Evolutionary conservation across 1,140 invertebrate genomes (phyloP).

Genomic region (Penaeus chinensis): DNA sequence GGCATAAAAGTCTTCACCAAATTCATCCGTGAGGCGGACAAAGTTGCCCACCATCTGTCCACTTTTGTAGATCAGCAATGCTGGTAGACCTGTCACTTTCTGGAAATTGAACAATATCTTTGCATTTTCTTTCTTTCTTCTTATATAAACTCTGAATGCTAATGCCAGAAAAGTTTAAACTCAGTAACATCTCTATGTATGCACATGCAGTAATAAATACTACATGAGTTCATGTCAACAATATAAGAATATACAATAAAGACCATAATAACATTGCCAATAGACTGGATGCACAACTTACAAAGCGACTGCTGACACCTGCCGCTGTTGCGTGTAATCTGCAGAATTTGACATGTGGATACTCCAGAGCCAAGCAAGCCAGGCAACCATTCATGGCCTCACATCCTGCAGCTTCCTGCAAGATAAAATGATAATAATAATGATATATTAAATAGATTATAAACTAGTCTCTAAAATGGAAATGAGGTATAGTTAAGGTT

Average conservation of each 20-base stretch:
- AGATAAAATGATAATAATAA: slow-evolving; percentile 47
- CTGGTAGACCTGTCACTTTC: slow-evolving; percentile 88
- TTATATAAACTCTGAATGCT: too few relatives aligned
- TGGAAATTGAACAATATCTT: slow-evolving; percentile 64
- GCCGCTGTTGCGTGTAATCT: slow-evolving; percentile 79
- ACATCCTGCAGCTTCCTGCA: slow-evolving; percentile 77
- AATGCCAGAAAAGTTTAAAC: too few relatives aligned
- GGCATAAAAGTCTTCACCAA: slow-evolving; percentile 91
- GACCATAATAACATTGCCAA: slow-evolving; percentile 16
- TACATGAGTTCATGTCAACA: neutral
- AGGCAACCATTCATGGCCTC: slow-evolving; percentile 88
- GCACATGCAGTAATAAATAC: too few relatives aligned
- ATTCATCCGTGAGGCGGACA: slow-evolving; percentile 84
- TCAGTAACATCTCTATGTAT: too few relatives aligned
- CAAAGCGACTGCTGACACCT: slow-evolving; percentile 83
- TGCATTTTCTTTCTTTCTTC: neutral
- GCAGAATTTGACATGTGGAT: slow-evolving; percentile 92
- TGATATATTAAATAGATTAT: neutral
- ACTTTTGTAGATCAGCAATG: slow-evolving; percentile 90
- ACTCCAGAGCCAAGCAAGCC: slow-evolving; percentile 80
- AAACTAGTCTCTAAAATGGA: neutral
- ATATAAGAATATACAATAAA: slow-evolving; percentile 29
- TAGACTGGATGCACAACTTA: slow-evolving; percentile 66
- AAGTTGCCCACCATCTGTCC: slow-evolving; percentile 94
- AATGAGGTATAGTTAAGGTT: neutral